A percentile compares a stretch with the other conserved stretches of the same genome.
These are phyloP conservation scores for Prionailurus bengalensis DNA, from an alignment of 2,113 vertebrate species.

Conservation along the genomic window DNA sequence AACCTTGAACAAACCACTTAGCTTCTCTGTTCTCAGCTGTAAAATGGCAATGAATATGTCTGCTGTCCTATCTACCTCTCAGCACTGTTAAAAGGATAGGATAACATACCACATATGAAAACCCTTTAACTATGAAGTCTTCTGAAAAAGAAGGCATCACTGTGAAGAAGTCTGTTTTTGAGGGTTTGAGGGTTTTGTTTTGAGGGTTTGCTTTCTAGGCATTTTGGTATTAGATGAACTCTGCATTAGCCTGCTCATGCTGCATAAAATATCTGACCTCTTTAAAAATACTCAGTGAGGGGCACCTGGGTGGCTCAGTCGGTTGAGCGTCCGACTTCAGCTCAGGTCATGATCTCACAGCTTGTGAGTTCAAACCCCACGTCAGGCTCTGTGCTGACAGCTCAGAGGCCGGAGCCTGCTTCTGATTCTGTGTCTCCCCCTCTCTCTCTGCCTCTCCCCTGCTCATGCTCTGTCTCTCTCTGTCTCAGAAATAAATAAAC, in stretches of 20 bases:
- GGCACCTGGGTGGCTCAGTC: too few species aligned
- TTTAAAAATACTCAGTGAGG: background rate
- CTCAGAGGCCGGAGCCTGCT: too few species aligned
- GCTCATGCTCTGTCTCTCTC: too few species aligned
- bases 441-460: too few species aligned
- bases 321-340: too few species aligned
- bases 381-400: too few species aligned
- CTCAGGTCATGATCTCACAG: too few species aligned
- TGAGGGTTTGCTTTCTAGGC: background rate
- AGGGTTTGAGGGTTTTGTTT: background rate
- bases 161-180: background rate
- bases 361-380: too few species aligned
- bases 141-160: background rate
- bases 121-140: background rate
- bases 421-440: too few species aligned
- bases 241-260: background rate
- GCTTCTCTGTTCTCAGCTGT: background rate
- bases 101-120: background rate
- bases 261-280: conserved; percentile 40
- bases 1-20: conserved; percentile 1
- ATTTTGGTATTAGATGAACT: background rate
- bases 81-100: background rate
- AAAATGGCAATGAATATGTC: background rate
- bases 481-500: too few species aligned
- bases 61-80: background rate